phyloP scores from a whole-genome alignment of 1,140 invertebrate species.

The Bombus turneri region DNA sequence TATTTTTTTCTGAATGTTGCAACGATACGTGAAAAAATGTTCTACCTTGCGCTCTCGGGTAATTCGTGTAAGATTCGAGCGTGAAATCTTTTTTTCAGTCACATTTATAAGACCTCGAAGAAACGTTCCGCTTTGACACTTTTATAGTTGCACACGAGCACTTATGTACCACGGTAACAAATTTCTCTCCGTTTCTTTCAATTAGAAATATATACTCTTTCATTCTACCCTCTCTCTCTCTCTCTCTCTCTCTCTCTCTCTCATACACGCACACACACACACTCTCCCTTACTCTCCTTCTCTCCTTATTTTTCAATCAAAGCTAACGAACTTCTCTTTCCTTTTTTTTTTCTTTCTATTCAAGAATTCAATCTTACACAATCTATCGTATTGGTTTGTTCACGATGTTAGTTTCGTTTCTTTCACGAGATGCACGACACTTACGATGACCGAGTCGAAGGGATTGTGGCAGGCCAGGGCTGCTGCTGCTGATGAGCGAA shows the following conservation, averaged over 20 bases:
- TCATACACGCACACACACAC: neutral
- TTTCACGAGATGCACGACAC: conserved; percentile 62
- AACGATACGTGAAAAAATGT: neutral
- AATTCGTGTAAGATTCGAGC: neutral
- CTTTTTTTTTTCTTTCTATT: neutral
- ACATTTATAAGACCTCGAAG: neutral
- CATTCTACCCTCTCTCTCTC: neutral
- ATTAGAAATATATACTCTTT: neutral
- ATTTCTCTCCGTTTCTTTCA: neutral
- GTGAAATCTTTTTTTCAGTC: neutral
- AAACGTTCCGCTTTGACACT: conserved; percentile 31
- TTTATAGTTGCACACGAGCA: conserved; percentile 21
- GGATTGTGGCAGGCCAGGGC: conserved; percentile 82
- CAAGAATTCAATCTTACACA: conserved; percentile 17
- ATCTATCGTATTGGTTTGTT: neutral
- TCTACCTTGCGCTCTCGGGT: no score
- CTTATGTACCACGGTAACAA: neutral
- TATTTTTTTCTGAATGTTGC: neutral
- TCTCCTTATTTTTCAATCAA: conserved; percentile 10
- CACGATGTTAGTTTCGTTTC: conserved; percentile 1
- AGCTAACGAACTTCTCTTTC: conserved; percentile 25
- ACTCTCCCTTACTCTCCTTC: neutral
- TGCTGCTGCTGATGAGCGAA: conserved; percentile 73
- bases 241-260: neutral
- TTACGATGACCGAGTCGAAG: conserved; percentile 83